Evolutionary conservation across 1,140 invertebrate species (phyloP).

Genomic region (Coelopa frigida): DNA sequence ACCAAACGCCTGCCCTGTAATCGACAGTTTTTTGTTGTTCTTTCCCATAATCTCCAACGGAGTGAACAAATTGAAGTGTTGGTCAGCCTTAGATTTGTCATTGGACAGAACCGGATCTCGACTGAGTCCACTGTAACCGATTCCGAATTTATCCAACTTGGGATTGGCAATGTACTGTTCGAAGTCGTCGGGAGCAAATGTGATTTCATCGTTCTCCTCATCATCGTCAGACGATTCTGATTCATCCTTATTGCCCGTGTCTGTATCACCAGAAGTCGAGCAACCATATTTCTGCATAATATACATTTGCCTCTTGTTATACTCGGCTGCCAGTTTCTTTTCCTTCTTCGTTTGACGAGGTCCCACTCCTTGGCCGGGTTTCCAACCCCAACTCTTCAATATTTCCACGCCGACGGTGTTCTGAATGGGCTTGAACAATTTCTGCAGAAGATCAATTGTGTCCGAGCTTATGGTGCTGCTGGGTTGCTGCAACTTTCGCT

Average conservation of each 20-base stretch:
- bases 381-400: conserved; percentile 83
- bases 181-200: conserved; percentile 83
- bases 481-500: conserved; percentile 44
- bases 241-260: conserved; percentile 4
- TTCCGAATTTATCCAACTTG: conserved; percentile 76
- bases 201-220: conserved; percentile 49
- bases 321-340: conserved; percentile 24
- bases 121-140: conserved; percentile 85
- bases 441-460: conserved; percentile 71
- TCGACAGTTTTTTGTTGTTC: conserved; percentile 60
- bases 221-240: conserved; percentile 7
- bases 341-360: conserved; percentile 56
- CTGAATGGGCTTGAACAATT: conserved; percentile 70
- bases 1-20: conserved; percentile 91
- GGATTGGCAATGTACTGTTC: conserved; percentile 60
- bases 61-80: conserved; percentile 49
- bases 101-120: conserved; percentile 46
- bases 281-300: conserved; percentile 34
- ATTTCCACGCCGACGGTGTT: conserved; percentile 83
- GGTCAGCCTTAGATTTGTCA: conserved; percentile 10
- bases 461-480: conserved; percentile 69
- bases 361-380: conserved; percentile 85
- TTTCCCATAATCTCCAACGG: conserved; percentile 26
- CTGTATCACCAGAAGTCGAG: neutral
- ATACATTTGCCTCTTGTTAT: conserved; percentile 36